Conservation (phyloP, 2,113 vertebrate species). For the Phyllostomus discolor region DNA sequence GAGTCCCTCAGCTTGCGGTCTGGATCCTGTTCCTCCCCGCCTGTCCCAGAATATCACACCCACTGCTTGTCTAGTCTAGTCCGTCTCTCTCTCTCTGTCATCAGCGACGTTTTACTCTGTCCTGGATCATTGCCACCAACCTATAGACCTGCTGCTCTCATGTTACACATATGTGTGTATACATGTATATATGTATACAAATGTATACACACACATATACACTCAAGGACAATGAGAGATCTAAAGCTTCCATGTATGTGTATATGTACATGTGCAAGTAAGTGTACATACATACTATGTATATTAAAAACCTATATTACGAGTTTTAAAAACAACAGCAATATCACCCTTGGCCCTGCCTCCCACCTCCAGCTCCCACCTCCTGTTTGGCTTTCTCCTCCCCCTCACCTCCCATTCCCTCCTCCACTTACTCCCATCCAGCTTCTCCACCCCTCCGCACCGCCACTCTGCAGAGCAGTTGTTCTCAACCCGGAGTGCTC, state of each 20-base stretch:
- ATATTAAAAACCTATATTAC: not conserved
- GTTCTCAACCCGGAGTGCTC: not conserved
- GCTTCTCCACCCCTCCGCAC: not conserved
- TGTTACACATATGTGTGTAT: not conserved
- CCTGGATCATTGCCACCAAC: not conserved
- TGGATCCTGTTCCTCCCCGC: not conserved
- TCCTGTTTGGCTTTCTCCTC: not conserved
- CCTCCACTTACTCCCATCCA: not conserved
- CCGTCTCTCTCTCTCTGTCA: not conserved
- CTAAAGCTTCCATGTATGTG: not conserved
- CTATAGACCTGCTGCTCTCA: not conserved
- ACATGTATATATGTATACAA: too few relatives aligned
- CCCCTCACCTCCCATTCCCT: not conserved
- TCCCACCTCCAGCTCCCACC: not conserved
- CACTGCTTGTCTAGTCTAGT: not conserved
- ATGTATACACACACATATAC: too few relatives aligned
- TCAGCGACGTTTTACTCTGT: not conserved
- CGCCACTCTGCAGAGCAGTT: not conserved
- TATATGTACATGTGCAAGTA: not conserved
- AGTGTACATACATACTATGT: not conserved
- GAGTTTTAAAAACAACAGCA: not conserved
- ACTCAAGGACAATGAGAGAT: not conserved
- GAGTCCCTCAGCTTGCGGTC: not conserved
- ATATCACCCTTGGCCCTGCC: not conserved
- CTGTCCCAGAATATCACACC: not conserved